Evolutionary conservation across 2,797 vertebrate genomes (phyloP), one percentile per base, ranked within the genome.

Genomic region (Chloroceryle inda): DNA sequence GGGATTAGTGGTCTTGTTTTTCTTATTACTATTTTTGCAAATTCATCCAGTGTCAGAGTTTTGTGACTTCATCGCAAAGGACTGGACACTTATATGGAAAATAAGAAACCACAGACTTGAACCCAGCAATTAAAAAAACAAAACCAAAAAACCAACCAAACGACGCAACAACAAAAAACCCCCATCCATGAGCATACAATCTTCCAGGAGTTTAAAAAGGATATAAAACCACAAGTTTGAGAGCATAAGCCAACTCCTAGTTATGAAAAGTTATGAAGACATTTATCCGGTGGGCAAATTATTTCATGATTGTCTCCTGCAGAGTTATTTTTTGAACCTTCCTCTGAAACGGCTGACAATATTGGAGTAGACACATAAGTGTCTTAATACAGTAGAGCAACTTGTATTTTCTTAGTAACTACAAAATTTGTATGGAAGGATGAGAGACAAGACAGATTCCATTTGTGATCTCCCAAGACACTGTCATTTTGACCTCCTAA

Each of bases 21-120:
- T 66, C 58, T 69, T 86, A 88, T 62, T 94, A 73, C 23, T 80
- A 58, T 38, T 92, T 63, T 67, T 90, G 82, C 73, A 92, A 89
- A 94, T 18, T 75, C 76, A 86, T 73, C 47, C 33, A n/a, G 37
- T 88, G 55, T 73, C 80, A 52, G 62, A 94, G 37, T 72, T 91
- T 38, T 89, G 73, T 95, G 91, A 95, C 85, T 79, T 91, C 73
- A 75, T 9, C 78, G 94, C 79, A 91, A 77, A 91, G 42, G 44
- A 81, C 47, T 76, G 76, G 85, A 94, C 58, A 40, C 40, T 88
- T 73, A 6, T 4, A 64, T 67, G 85, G 82, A 96, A 97, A 96
- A 94, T 62, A 35, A 78, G 76, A 93, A 72, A 38, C 27, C 87
- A 92, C 58, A 91, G 50, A 81, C 38, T 75, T 42, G 63, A 92